These are phyloP conservation scores for Protaetia brevitarsis DNA, from an alignment of 1,140 invertebrate genomes.

Conservation along the genomic window DNA sequence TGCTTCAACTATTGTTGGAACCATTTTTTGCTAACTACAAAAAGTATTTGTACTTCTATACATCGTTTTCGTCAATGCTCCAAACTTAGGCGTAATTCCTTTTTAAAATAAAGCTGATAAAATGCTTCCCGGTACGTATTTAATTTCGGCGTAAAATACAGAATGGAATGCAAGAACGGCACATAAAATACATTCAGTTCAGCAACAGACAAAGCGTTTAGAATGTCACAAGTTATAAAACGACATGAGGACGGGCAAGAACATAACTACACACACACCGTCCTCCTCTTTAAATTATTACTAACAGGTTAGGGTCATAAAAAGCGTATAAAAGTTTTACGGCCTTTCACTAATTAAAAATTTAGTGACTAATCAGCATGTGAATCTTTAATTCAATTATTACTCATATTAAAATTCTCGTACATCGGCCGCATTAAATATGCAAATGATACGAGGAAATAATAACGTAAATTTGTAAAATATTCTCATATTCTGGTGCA, in stretches of 20 bases:
- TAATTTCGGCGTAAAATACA: too few species aligned
- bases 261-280: background rate
- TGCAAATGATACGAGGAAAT: too few species aligned
- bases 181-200: background rate
- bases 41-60: too few species aligned
- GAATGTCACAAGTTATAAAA: background rate
- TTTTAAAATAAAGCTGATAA: too few species aligned
- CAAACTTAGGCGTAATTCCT: too few species aligned
- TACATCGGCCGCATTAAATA: too few species aligned
- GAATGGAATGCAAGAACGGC: background rate
- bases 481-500: too few species aligned
- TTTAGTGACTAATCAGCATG: conserved; percentile 20
- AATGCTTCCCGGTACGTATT: too few species aligned
- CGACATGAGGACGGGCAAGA: background rate
- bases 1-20: too few species aligned
- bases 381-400: conserved; percentile 19
- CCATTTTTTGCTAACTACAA: too few species aligned
- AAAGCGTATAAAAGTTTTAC: conserved; percentile 24
- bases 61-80: too few species aligned
- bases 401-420: background rate
- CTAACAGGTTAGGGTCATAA: conserved; percentile 22
- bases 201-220: background rate
- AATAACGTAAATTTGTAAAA: too few species aligned
- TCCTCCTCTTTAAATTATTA: background rate
- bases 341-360: conserved; percentile 23